These are phyloP conservation scores for Cyrtorhinus lividipennis DNA, from an alignment of 1,140 invertebrate species.

Conservation along the genomic window DNA sequence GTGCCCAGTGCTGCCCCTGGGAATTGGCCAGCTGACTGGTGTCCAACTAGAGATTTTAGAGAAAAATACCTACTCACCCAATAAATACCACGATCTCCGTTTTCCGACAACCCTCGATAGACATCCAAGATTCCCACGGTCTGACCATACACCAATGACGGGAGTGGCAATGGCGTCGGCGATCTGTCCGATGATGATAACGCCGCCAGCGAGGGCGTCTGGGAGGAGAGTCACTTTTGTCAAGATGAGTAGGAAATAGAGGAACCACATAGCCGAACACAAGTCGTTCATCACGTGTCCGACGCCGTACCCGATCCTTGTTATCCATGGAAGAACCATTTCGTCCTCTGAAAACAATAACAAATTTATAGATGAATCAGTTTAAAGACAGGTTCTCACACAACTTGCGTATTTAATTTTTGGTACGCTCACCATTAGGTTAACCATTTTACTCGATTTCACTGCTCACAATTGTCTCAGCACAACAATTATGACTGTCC, in stretches of 20 bases:
- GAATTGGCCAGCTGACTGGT: too few relatives aligned
- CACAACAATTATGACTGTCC: too few relatives aligned
- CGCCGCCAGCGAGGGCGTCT: constrained; percentile 54
- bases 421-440: too few relatives aligned
- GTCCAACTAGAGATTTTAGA: too few relatives aligned
- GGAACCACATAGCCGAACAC: constrained; percentile 95
- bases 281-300: constrained; percentile 90
- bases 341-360: not conserved
- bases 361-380: too few relatives aligned
- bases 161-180: constrained; percentile 81
- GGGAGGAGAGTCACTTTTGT: constrained; percentile 40
- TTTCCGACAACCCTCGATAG: constrained; percentile 55
- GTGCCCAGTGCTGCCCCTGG: too few relatives aligned
- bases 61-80: constrained; percentile 43
- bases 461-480: too few relatives aligned
- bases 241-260: constrained; percentile 85
- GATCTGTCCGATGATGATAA: constrained; percentile 74
- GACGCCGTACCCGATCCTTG: constrained; percentile 38
- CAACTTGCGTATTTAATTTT: too few relatives aligned
- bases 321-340: constrained; percentile 5
- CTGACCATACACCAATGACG: constrained; percentile 76
- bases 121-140: constrained; percentile 46
- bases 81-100: constrained; percentile 83
- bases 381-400: too few relatives aligned
- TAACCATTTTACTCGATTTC: too few relatives aligned